Evolutionary conservation across 2,797 vertebrate species (phyloP).

Genomic region (Cuniculus paca): DNA sequence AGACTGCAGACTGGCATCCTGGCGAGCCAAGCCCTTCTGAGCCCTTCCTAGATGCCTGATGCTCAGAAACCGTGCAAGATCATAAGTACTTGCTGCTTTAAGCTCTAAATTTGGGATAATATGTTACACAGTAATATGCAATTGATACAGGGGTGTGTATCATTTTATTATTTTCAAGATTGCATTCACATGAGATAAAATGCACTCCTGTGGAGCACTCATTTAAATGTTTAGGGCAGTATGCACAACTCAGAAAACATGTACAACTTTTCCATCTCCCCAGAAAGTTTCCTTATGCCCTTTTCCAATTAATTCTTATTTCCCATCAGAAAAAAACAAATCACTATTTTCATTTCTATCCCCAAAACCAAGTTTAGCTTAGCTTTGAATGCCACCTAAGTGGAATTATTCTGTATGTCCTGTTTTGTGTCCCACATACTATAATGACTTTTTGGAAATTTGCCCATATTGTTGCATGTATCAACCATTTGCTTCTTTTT

Average conservation of each 20-base stretch:
- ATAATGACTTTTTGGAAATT: neutral
- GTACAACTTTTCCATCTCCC: neutral
- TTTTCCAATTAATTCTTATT: neutral
- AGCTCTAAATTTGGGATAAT: neutral
- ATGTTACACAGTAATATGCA: neutral
- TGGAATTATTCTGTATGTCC: neutral
- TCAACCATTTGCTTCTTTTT: neutral
- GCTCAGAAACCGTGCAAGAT: neutral
- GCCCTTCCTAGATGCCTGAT: neutral
- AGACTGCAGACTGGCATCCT: no score
- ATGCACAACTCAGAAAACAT: neutral
- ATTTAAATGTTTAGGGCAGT: neutral
- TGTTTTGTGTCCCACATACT: neutral
- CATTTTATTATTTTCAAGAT: neutral
- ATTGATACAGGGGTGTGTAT: neutral
- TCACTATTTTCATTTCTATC: neutral
- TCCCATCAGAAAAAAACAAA: neutral
- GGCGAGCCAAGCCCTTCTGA: neutral
- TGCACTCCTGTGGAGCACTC: neutral
- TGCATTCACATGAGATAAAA: neutral
- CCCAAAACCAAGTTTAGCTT: neutral
- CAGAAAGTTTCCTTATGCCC: neutral
- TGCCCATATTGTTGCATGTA: neutral
- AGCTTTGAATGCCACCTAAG: neutral
- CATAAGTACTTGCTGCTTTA: neutral